A percentile compares a stretch with the other conserved stretches of the same genome.
These are phyloP conservation scores for Myripristis murdjan DNA, from an alignment of 2,797 vertebrate species.

Conservation along the genomic window DNA sequence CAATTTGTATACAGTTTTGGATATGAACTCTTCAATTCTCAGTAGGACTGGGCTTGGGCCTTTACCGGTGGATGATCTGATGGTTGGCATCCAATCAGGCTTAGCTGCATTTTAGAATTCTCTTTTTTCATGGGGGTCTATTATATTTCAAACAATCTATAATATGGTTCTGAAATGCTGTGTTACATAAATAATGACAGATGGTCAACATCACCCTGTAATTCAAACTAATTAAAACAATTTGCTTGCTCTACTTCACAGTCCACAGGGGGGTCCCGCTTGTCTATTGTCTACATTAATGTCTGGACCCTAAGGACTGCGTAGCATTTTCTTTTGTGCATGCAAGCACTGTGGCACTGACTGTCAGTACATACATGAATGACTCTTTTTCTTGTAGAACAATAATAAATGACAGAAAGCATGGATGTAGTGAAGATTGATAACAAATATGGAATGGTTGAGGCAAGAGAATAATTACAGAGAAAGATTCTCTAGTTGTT, in stretches of 20 bases:
- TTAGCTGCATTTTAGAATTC: constrained; percentile 11
- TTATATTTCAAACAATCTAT: neutral
- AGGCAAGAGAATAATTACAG: neutral
- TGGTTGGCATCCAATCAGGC: constrained; percentile 16
- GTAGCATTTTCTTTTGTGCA: neutral
- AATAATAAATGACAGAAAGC: neutral
- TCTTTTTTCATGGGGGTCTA: no score
- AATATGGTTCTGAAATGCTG: neutral
- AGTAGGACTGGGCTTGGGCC: constrained; percentile 15
- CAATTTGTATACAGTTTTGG: constrained; percentile 26
- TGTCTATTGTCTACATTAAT: no score
- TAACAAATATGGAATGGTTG: neutral
- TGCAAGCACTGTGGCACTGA: neutral
- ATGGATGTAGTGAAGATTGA: neutral
- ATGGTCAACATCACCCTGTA: neutral
- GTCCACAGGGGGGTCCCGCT: neutral
- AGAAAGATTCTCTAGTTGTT: constrained; percentile 9
- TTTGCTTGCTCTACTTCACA: neutral
- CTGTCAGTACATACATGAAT: neutral
- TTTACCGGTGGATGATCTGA: constrained; percentile 1
- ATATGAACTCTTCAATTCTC: constrained; percentile 47
- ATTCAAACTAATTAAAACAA: neutral
- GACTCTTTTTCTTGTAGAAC: neutral
- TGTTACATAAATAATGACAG: neutral
- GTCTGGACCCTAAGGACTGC: neutral